phyloP scores from a whole-genome alignment of 2,113 vertebrate species.

The Toxostoma redivivum region DNA sequence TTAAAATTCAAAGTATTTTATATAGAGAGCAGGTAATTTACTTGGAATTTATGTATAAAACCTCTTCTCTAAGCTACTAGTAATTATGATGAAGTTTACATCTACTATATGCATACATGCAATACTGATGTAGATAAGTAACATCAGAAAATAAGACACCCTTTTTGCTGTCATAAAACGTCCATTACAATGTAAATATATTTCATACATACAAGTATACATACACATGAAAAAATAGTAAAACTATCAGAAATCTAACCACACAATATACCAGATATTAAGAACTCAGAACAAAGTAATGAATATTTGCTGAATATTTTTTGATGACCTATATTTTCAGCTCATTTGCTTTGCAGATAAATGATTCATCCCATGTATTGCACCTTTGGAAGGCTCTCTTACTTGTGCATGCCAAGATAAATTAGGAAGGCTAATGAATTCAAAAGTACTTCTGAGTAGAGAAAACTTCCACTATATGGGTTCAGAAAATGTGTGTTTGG shows the following conservation, averaged over 20 bases:
- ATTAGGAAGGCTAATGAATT: background rate
- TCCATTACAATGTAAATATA: background rate
- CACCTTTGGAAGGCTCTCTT: background rate
- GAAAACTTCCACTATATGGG: background rate
- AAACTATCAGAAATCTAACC: background rate
- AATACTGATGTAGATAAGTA: background rate
- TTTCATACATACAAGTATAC: background rate
- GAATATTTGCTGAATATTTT: background rate
- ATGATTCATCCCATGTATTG: background rate
- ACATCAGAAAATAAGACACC: background rate
- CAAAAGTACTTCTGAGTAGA: background rate
- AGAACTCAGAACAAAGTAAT: background rate
- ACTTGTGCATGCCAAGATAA: background rate
- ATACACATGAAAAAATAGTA: background rate
- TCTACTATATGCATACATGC: background rate
- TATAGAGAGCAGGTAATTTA: background rate
- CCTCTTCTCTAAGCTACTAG: background rate
- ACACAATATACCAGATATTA: background rate
- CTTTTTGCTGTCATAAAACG: background rate
- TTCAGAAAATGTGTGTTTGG: background rate
- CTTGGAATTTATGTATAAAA: background rate
- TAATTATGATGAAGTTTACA: background rate
- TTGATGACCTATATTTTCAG: background rate
- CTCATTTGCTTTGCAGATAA: slow-evolving; percentile 21
- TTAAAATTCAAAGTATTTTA: background rate